Conservation (phyloP, 1,140 invertebrate genomes). For the Procambarus clarkii region DNA sequence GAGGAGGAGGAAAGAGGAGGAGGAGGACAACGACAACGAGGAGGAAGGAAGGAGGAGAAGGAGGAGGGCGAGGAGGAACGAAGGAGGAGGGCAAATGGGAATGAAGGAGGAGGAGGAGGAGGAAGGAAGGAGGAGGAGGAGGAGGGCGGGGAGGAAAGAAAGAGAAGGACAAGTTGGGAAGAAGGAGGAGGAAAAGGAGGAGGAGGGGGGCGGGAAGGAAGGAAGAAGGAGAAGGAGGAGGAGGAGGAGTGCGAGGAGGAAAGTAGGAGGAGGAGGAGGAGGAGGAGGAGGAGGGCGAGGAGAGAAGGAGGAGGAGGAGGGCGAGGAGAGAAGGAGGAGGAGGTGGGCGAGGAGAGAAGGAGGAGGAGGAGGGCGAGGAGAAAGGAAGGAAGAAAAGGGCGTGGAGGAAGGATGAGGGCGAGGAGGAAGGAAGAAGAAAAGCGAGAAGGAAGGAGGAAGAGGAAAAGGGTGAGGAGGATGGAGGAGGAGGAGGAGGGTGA, state of each 20-base stretch:
- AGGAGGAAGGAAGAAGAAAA: neutral
- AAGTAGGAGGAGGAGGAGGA: neutral
- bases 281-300: neutral
- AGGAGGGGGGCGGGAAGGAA: too few relatives aligned
- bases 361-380: conserved; percentile 8
- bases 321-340: too few relatives aligned
- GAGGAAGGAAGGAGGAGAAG: neutral
- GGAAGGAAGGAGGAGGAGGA: neutral
- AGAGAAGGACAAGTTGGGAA: too few relatives aligned
- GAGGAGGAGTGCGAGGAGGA: too few relatives aligned
- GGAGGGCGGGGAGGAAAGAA: neutral
- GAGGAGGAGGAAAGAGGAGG: neutral
- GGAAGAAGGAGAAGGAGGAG: neutral
- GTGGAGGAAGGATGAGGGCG: neutral
- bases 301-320: too few relatives aligned
- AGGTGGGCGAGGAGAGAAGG: too few relatives aligned
- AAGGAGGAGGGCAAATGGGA: too few relatives aligned
- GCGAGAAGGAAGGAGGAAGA: neutral
- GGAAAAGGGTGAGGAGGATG: too few relatives aligned
- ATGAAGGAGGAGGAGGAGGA: neutral
- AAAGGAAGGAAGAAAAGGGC: neutral
- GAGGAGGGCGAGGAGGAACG: neutral
- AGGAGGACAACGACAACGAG: too few relatives aligned
- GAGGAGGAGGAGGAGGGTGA: too few relatives aligned
- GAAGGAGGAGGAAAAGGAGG: neutral